phyloP scores from a whole-genome alignment of 2,113 vertebrate genomes.

The Oryzias curvinotus region DNA sequence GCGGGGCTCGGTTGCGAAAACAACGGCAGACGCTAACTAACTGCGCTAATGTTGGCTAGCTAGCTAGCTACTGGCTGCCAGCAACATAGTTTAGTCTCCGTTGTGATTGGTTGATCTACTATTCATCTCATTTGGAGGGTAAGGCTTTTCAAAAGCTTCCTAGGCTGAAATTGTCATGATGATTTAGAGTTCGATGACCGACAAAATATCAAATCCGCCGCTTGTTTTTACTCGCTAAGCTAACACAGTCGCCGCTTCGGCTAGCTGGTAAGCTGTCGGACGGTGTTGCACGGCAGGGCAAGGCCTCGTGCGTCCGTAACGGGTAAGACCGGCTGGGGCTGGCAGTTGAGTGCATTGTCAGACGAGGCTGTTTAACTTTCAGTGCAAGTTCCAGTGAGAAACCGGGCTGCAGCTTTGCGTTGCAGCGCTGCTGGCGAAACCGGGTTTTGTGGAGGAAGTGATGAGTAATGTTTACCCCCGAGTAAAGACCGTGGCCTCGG shows the following conservation, averaged over 20 bases:
- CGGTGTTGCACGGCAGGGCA: slow-evolving; percentile 49
- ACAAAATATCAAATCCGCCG: not conserved
- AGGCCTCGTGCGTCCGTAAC: slow-evolving; percentile 51
- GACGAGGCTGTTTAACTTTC: slow-evolving; percentile 26
- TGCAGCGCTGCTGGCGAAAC: slow-evolving; percentile 12
- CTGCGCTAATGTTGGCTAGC: slow-evolving; percentile 52
- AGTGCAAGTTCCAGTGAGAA: not conserved
- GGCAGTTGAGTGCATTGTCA: slow-evolving; percentile 14
- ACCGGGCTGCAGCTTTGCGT: slow-evolving; percentile 32
- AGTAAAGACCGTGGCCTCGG: slow-evolving; percentile 9
- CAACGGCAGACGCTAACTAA: slow-evolving; percentile 68
- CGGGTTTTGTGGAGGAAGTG: slow-evolving; percentile 43
- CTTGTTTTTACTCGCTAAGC: slow-evolving; percentile 39
- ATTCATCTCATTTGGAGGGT: not conserved
- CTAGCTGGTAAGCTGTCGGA: slow-evolving; percentile 30
- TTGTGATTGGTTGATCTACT: not conserved
- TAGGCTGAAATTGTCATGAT: not conserved
- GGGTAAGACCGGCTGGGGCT: slow-evolving; percentile 22
- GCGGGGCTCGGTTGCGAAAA: slow-evolving; percentile 46
- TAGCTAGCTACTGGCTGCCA: slow-evolving; percentile 22
- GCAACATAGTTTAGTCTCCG: no score
- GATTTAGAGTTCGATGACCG: not conserved
- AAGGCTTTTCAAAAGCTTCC: not conserved
- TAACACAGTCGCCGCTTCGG: slow-evolving; percentile 38
- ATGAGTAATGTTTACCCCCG: slow-evolving; percentile 54